Conservation (phyloP, 1,140 invertebrate species). For the Cheumatopsyche charites region DNA sequence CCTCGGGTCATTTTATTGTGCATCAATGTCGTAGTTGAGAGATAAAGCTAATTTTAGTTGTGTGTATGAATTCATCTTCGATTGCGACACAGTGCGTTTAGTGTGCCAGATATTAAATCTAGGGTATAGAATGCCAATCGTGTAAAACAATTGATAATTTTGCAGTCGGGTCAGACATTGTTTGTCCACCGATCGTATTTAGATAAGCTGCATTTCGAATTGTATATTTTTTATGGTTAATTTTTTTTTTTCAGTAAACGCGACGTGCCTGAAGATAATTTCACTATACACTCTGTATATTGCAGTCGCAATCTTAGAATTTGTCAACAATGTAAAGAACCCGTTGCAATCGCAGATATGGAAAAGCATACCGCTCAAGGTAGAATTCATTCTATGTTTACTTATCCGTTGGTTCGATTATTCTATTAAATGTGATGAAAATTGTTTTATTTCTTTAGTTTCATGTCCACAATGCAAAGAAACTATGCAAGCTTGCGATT, state of each 20-base stretch:
- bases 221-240: neutral
- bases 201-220: too few relatives aligned
- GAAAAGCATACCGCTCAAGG: slow-evolving; percentile 50
- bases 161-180: too few relatives aligned
- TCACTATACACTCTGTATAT: slow-evolving; percentile 56
- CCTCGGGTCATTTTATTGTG: neutral
- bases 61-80: neutral
- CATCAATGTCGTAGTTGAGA: neutral
- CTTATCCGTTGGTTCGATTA: too few relatives aligned
- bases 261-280: slow-evolving; percentile 55
- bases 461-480: slow-evolving; percentile 51
- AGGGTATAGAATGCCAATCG: slow-evolving; percentile 7
- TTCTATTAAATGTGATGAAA: too few relatives aligned
- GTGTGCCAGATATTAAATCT: neutral
- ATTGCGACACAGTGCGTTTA: neutral
- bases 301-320: slow-evolving; percentile 56
- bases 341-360: slow-evolving; percentile 54
- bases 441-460: slow-evolving; percentile 35
- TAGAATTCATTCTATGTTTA: too few relatives aligned
- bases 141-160: neutral
- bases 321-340: slow-evolving; percentile 59
- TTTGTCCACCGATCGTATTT: too few relatives aligned
- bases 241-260: slow-evolving; percentile 48
- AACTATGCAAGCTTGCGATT: slow-evolving; percentile 53
- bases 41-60: neutral